phyloP scores from a whole-genome alignment of 2,113 vertebrate genomes.

The Sprattus sprattus region DNA sequence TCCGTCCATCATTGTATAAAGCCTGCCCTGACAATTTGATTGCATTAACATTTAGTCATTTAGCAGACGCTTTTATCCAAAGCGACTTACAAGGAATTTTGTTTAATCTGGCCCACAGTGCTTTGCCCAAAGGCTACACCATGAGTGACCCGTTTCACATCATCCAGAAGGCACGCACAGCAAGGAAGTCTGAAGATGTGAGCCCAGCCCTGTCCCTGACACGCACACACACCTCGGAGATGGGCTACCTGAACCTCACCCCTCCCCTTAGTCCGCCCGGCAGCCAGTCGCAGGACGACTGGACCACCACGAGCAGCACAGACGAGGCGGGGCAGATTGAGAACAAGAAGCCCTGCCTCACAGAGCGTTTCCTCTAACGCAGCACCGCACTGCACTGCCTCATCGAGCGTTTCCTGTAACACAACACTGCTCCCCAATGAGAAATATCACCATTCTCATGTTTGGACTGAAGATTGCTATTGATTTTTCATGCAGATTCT shows the following conservation, averaged over 20 bases:
- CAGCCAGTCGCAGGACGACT: not conserved
- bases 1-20: too few relatives aligned
- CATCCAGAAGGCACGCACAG: not conserved
- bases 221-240: conserved; percentile 41
- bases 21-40: too few relatives aligned
- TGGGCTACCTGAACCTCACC: conserved; percentile 58
- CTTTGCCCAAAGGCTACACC: not conserved
- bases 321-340: not conserved
- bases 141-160: not conserved
- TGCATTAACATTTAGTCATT: too few relatives aligned
- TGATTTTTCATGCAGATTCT: not conserved
- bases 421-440: not conserved
- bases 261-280: conserved; percentile 20
- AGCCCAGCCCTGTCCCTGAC: not conserved
- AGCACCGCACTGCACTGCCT: not conserved
- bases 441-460: not conserved
- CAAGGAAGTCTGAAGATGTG: not conserved
- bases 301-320: not conserved
- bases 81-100: too few relatives aligned
- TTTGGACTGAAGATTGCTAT: not conserved
- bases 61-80: too few relatives aligned
- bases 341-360: not conserved
- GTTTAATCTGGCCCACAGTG: not conserved
- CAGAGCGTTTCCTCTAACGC: not conserved
- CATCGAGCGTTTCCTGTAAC: not conserved